These are phyloP conservation scores for Cephalopterus ornatus DNA, from an alignment of 2,113 vertebrate species.

Conservation along the genomic window DNA sequence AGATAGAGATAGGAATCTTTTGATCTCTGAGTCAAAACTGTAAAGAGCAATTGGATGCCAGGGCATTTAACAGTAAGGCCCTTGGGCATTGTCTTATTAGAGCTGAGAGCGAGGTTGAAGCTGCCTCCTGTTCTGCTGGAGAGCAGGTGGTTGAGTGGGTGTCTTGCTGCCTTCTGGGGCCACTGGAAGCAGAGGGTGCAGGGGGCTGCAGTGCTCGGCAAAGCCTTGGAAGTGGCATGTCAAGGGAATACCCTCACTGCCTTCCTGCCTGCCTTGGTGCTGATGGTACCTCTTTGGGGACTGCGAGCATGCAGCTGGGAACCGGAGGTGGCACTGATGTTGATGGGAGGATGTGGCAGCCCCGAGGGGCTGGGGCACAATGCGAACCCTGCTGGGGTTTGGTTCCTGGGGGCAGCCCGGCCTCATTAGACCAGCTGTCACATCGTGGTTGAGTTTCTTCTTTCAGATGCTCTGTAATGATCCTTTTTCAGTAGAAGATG, in stretches of 20 bases:
- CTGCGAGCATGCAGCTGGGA: neutral
- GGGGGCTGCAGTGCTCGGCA: neutral
- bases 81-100: neutral
- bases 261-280: neutral
- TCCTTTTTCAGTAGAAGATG: neutral
- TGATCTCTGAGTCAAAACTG: neutral
- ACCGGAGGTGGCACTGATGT: neutral
- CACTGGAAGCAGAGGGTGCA: neutral
- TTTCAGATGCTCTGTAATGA: neutral
- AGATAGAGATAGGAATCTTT: neutral
- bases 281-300: neutral
- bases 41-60: neutral
- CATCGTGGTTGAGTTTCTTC: neutral
- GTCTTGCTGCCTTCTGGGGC: neutral
- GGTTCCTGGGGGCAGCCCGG: neutral
- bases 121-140: neutral
- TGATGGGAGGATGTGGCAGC: neutral
- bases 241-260: neutral
- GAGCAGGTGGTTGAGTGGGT: neutral
- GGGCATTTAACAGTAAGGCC: neutral
- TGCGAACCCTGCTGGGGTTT: neutral
- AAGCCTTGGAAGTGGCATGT: neutral
- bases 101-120: neutral
- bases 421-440: neutral
- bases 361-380: accelerated